phyloP scores from a whole-genome alignment of 2,113 vertebrate genomes.

The Symphodus melops region DNA sequence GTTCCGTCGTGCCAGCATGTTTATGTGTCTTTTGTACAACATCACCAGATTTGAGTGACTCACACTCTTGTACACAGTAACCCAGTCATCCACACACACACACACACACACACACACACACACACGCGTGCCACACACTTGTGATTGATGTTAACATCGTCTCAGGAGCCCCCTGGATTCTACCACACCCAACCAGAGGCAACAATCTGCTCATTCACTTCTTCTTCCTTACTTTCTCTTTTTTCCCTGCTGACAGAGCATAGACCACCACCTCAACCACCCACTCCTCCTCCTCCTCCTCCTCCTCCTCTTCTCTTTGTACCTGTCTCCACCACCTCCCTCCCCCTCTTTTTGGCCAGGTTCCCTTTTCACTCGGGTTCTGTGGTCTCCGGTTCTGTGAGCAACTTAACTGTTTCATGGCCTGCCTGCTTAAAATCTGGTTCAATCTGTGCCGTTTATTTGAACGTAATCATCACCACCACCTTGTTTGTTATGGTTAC shows the following conservation, averaged over 20 bases:
- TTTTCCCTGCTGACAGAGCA: conserved; percentile 55
- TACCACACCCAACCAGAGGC: conserved; percentile 14
- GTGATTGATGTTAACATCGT: conserved; percentile 56
- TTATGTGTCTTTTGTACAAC: conserved; percentile 51
- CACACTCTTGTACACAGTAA: conserved; percentile 65
- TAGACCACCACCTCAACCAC: conserved; percentile 33
- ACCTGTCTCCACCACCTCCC: conserved; percentile 68
- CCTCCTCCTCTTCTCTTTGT: conserved; percentile 61
- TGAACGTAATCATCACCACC: background rate
- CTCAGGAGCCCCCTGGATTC: conserved; percentile 44
- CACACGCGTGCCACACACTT: conserved; percentile 28
- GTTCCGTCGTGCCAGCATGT: conserved; percentile 44
- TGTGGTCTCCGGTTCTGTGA: conserved; percentile 63
- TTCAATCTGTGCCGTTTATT: conserved; percentile 25
- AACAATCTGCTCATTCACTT: conserved; percentile 58
- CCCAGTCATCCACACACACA: conserved; percentile 37
- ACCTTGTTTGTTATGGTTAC: background rate
- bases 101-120: conserved; percentile 48
- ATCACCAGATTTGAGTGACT: conserved; percentile 50
- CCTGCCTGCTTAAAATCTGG: conserved; percentile 14
- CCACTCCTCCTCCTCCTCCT: conserved; percentile 1
- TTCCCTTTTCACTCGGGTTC: conserved; percentile 65
- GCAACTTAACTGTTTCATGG: conserved; percentile 68
- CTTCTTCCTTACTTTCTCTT: conserved; percentile 34
- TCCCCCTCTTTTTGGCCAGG: conserved; percentile 72